These are phyloP conservation scores for Euleptes europaea DNA, from an alignment of 2,113 vertebrate species.

Conservation along the genomic window DNA sequence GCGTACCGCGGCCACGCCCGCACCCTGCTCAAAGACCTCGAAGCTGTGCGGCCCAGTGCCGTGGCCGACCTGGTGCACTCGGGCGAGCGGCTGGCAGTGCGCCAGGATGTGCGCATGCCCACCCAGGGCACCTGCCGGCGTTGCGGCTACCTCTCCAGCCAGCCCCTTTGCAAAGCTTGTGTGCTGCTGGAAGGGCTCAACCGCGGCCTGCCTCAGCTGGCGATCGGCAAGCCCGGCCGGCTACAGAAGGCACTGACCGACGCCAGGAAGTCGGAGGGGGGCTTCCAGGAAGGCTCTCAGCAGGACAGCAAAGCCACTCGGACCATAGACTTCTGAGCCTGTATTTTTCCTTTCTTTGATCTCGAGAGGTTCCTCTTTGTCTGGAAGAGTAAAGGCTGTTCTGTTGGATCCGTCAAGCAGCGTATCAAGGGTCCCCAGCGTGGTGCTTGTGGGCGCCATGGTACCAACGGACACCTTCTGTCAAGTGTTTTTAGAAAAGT, in stretches of 20 bases:
- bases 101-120: conserved; percentile 80
- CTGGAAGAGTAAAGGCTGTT: not conserved
- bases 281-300: not conserved
- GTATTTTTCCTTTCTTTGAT: too few species aligned
- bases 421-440: not conserved
- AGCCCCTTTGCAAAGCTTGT: conserved; percentile 86
- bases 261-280: not conserved
- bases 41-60: conserved; percentile 82
- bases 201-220: conserved; percentile 83
- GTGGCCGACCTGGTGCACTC: conserved; percentile 89
- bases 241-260: conserved; percentile 7
- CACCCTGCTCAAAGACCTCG: conserved; percentile 85
- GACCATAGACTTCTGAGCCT: conserved; percentile 13
- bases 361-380: not conserved
- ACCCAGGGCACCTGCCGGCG: conserved; percentile 82
- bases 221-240: conserved; percentile 77
- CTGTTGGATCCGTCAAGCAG: not conserved
- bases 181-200: conserved; percentile 87
- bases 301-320: not conserved
- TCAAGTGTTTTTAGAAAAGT: too few species aligned
- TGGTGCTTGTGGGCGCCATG: too few species aligned
- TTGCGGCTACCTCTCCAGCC: conserved; percentile 89
- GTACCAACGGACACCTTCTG: too few species aligned
- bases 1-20: conserved; percentile 87
- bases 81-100: conserved; percentile 83